Evolutionary conservation across 2,888 invertebrate genomes (phyloP).

Genomic region (Calameuta idolon): DNA sequence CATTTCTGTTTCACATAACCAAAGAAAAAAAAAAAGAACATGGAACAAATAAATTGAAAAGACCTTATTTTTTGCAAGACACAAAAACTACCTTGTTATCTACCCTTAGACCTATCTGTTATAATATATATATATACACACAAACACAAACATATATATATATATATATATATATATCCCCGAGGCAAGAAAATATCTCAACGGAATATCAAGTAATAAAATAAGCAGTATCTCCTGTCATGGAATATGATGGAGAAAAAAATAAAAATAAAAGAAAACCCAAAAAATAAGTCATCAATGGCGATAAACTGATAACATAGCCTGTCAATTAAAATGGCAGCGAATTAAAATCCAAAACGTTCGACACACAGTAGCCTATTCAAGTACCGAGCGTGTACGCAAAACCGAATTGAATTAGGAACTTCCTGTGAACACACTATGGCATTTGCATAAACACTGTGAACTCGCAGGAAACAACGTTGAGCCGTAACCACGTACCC

Average conservation of each 20-base stretch:
- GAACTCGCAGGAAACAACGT: conserved; percentile 7
- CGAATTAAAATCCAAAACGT: not conserved
- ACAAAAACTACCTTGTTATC: not conserved
- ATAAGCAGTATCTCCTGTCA: not conserved
- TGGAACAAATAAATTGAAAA: not conserved
- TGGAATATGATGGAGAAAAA: not conserved
- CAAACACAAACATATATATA: no score
- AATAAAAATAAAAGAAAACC: not conserved
- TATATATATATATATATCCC: no score
- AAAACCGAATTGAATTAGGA: conserved; percentile 61
- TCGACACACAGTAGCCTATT: conserved; percentile 12
- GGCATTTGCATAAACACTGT: conserved; percentile 58
- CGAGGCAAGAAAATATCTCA: no score
- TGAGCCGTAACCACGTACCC: not conserved
- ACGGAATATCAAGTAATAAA: not conserved
- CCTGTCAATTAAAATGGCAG: not conserved
- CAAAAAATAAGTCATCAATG: not conserved
- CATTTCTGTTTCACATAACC: not conserved
- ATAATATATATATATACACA: no score
- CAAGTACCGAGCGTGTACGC: conserved; percentile 38
- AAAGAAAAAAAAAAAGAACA: not conserved
- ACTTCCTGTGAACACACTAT: conserved; percentile 54
- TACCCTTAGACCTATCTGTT: not conserved
- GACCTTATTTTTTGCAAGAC: not conserved
- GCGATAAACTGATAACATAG: not conserved